phyloP scores from a whole-genome alignment of 2,113 vertebrate species.

The Typhlomys cinereus region DNA sequence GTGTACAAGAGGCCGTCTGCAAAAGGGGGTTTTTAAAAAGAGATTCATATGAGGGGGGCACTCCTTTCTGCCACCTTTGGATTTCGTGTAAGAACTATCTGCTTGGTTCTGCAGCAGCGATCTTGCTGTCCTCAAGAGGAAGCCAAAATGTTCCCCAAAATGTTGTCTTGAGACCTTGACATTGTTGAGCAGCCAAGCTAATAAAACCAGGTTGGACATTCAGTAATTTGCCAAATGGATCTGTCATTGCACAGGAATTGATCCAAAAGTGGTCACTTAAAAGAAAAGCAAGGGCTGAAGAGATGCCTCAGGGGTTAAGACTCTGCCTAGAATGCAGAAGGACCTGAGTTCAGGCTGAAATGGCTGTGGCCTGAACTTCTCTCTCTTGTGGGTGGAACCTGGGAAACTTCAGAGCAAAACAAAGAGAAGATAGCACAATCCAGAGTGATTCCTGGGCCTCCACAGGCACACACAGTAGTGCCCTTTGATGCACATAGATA shows the following conservation, averaged over 20 bases:
- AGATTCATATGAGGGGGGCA: background rate
- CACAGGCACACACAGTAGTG: too few relatives aligned
- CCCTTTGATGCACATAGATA: too few relatives aligned
- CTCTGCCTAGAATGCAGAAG: too few relatives aligned
- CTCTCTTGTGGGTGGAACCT: too few relatives aligned
- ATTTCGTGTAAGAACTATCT: background rate
- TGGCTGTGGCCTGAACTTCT: too few relatives aligned
- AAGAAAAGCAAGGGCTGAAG: too few relatives aligned
- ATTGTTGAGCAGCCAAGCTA: background rate
- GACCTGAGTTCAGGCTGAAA: too few relatives aligned
- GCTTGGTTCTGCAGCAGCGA: background rate
- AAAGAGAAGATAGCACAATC: too few relatives aligned
- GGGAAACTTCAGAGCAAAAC: too few relatives aligned
- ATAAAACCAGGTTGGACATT: background rate
- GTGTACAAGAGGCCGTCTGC: background rate
- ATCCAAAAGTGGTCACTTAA: background rate
- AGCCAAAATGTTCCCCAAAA: background rate
- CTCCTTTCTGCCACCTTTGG: background rate
- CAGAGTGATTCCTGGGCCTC: too few relatives aligned
- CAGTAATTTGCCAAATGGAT: background rate
- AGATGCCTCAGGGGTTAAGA: too few relatives aligned
- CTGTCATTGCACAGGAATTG: background rate
- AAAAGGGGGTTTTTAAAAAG: background rate
- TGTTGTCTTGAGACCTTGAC: background rate
- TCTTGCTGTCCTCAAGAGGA: background rate